phyloP scores from a whole-genome alignment of 64 coral and sea anemone species.

The Acropora yongei region DNA sequence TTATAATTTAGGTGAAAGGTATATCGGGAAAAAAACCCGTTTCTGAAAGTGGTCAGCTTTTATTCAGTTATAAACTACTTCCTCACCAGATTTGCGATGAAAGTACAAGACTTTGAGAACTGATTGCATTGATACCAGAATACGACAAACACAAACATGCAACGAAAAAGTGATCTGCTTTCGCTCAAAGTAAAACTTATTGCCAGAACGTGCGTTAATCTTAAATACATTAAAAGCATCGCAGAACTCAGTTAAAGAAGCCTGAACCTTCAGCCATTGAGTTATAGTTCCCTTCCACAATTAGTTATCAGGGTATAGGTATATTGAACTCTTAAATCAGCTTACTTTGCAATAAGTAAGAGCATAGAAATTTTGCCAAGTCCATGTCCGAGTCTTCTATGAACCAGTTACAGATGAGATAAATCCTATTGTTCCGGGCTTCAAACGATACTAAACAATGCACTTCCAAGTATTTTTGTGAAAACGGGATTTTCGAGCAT shows the following conservation, averaged over 20 bases:
- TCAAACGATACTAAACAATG: background rate
- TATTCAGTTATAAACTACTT: no score
- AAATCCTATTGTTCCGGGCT: background rate
- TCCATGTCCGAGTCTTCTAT: background rate
- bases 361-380: no score
- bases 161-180: background rate
- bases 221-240: no score
- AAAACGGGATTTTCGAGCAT: background rate
- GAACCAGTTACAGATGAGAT: background rate
- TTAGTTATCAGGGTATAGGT: background rate
- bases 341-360: background rate
- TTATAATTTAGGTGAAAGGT: no score
- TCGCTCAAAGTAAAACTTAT: background rate
- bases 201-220: no score
- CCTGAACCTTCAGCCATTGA: no score
- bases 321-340: background rate
- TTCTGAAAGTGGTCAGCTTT: no score
- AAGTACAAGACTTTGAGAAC: background rate
- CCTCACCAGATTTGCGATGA: background rate
- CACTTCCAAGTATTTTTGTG: background rate
- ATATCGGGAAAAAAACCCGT: no score
- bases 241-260: no score
- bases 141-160: background rate
- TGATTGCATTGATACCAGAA: background rate
- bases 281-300: background rate